These are phyloP conservation scores for Procavia capensis DNA, from an alignment of 2,113 vertebrate genomes.

Conservation along the genomic window DNA sequence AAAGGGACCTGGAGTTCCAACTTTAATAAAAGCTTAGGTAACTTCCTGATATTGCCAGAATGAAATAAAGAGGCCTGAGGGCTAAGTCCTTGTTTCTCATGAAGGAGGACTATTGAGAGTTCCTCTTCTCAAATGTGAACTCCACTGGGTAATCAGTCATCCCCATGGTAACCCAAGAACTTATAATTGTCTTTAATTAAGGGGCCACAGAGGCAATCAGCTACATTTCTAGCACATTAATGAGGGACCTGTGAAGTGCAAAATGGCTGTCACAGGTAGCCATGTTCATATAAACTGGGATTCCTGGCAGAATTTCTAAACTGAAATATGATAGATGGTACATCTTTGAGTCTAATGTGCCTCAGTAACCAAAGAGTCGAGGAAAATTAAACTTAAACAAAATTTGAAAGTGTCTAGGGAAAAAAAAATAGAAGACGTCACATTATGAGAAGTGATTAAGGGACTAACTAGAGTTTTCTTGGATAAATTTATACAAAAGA, in stretches of 20 bases:
- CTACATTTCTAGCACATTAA: slow-evolving; percentile 71
- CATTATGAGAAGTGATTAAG: not conserved
- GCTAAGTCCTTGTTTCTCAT: slow-evolving; percentile 73
- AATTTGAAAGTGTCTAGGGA: not conserved
- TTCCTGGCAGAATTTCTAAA: not conserved
- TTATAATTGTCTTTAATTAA: slow-evolving; percentile 85
- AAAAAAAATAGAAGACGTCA: not conserved
- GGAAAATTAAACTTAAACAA: not conserved
- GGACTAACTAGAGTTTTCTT: not conserved
- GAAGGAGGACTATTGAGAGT: slow-evolving; percentile 64
- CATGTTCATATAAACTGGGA: not conserved
- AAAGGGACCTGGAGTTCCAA: slow-evolving; percentile 30
- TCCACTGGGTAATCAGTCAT: slow-evolving; percentile 80
- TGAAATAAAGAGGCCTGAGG: slow-evolving; percentile 68
- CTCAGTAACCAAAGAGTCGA: not conserved
- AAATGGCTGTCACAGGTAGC: slow-evolving; percentile 62
- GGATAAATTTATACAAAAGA: not conserved
- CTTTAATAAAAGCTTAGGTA: slow-evolving; percentile 67
- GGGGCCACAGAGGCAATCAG: slow-evolving; percentile 76
- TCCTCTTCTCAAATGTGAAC: slow-evolving; percentile 76
- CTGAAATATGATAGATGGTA: not conserved
- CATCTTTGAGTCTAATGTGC: not conserved
- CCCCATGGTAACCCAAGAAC: slow-evolving; percentile 79
- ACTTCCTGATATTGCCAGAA: slow-evolving; percentile 52
- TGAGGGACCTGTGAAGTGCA: slow-evolving; percentile 63